Evolutionary conservation across 2,888 invertebrate genomes (phyloP), one percentile per base, ranked within the genome.

Genomic region (Drosophila tanythrix): DNA sequence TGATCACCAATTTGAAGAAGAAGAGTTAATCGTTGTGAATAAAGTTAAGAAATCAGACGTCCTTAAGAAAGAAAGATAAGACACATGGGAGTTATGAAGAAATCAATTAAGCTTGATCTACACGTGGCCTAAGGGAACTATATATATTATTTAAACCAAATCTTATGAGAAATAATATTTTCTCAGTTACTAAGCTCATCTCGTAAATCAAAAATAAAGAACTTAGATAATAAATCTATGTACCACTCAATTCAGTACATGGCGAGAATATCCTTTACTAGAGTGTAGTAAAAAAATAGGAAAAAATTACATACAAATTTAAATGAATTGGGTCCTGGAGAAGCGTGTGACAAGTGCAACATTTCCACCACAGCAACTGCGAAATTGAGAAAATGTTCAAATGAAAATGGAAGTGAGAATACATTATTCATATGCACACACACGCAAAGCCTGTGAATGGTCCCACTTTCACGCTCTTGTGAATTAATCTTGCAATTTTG

Each of bases 271-370:
- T 25, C 36, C 25, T 18, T 5, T 27, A 2, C 3, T n/a, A 18
- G 18, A 29, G 2, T 13, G 8, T 2, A 6, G 7, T 29, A 55
- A 51, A 25, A 21, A 7, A 8, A 38, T 31, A 7, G 3, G 29
- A 31, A 4, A 33, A 57, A 50, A 59, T 67, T 59, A 59, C 70
- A 70, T 59, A 43, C 43, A 79, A 79, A 76, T 73, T 66, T 68
- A 77, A 74, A 74, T 69, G 65, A 79, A 83, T 81, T 57, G 72
- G 63, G 40, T 11, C 4, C 29, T 25, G 29, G 40, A 40, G 38
- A 3, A 31, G n/a, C 21, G 31, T 65, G 55, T 55, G 70, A 40
- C 27, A 53, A 66, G 21, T 74, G 50, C 52, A 70, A 21, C 61
- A 36, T 18, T 48, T 36, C 48, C 46, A 29, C 58, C 31, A 29